phyloP scores from a whole-genome alignment of 2,888 invertebrate genomes.

The Perithous albicinctus region DNA sequence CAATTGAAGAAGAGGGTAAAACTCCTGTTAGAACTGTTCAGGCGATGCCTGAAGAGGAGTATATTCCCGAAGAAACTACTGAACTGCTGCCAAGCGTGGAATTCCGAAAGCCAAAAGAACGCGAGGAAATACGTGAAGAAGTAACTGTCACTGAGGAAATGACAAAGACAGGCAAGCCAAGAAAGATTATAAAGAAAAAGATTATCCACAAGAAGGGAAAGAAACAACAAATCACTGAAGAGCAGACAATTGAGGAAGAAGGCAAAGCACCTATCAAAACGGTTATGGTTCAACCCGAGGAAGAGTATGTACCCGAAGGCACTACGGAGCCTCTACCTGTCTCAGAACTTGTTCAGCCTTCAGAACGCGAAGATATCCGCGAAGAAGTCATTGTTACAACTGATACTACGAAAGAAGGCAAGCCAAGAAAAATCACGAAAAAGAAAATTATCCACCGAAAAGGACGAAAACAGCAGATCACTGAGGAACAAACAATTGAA shows the following conservation, averaged over 20 bases:
- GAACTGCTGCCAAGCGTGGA: constrained; percentile 47
- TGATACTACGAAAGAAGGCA: constrained; percentile 78
- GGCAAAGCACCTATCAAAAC: constrained; percentile 51
- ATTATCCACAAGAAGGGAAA: constrained; percentile 76
- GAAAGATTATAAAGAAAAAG: constrained; percentile 76
- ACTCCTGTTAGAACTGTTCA: constrained; percentile 80
- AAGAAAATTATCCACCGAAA: constrained; percentile 82
- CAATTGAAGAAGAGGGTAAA: constrained; percentile 83
- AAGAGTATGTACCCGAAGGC: constrained; percentile 64
- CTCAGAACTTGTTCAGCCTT: constrained; percentile 72
- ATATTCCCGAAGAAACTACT: constrained; percentile 61
- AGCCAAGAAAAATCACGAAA: constrained; percentile 79
- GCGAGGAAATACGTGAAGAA: constrained; percentile 79
- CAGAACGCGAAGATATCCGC: constrained; percentile 74
- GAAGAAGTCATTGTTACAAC: constrained; percentile 76
- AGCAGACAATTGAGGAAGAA: constrained; percentile 71
- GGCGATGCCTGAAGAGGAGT: constrained; percentile 74
- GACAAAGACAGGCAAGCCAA: constrained; percentile 80
- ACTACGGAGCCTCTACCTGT: constrained; percentile 74
- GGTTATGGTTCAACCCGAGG: constrained; percentile 58
- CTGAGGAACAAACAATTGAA: constrained; percentile 84
- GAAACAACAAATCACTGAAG: constrained; percentile 77
- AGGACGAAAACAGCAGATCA: constrained; percentile 78
- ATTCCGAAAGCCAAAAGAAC: constrained; percentile 45
- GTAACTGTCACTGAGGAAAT: constrained; percentile 83